These are phyloP conservation scores for Synanceia verrucosa DNA, from an alignment of 2,797 vertebrate genomes.

Conservation along the genomic window DNA sequence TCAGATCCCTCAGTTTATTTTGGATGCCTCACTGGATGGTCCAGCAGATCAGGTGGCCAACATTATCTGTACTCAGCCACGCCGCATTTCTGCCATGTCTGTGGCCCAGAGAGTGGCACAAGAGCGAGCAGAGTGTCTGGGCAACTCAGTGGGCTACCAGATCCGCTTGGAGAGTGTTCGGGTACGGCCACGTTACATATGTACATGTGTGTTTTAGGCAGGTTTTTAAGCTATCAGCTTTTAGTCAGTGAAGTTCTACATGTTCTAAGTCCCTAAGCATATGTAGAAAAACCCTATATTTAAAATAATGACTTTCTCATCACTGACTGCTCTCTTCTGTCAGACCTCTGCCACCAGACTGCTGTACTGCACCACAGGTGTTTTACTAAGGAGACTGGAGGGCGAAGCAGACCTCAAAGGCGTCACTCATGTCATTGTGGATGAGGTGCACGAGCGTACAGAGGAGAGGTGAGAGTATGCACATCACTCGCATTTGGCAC, in stretches of 20 bases:
- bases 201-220: not conserved
- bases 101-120: constrained; percentile 95
- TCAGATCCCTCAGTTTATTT: constrained; percentile 97
- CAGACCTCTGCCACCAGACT: constrained; percentile 93
- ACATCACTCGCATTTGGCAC: not conserved
- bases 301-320: not conserved
- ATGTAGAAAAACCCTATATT: not conserved
- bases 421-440: constrained; percentile 93
- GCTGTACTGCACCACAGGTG: constrained; percentile 96
- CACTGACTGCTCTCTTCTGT: not conserved
- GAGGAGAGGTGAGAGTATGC: constrained; percentile 91
- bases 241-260: not conserved
- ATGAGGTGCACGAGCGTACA: constrained; percentile 97
- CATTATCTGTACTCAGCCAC: constrained; percentile 97
- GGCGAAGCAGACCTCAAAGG: constrained; percentile 88
- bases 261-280: not conserved
- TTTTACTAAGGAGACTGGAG: constrained; percentile 92
- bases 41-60: constrained; percentile 86
- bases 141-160: constrained; percentile 95
- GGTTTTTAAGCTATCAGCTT: not conserved
- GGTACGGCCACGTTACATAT: constrained; percentile 72
- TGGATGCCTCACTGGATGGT: constrained; percentile 89
- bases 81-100: constrained; percentile 95
- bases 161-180: constrained; percentile 96
- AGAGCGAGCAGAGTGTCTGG: constrained; percentile 91